These are phyloP conservation scores for Calidris pygmaea DNA, from an alignment of 2,113 vertebrate genomes.

Conservation along the genomic window DNA sequence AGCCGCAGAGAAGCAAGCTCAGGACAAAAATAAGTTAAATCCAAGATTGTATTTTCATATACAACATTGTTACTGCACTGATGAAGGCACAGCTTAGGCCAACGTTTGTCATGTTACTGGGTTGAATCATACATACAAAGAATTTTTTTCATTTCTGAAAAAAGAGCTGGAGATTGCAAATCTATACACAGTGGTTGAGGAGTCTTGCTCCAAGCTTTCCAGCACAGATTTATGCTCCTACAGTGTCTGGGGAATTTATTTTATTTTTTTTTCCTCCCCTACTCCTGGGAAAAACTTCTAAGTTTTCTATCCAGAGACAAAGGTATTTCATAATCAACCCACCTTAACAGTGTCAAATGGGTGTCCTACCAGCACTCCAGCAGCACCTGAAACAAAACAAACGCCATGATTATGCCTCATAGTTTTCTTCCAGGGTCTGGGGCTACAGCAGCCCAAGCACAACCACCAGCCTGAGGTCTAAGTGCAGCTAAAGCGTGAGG, in stretches of 20 bases:
- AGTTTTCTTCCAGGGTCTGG: not conserved
- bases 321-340: slow-evolving; percentile 52
- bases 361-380: slow-evolving; percentile 95
- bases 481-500: too few relatives aligned
- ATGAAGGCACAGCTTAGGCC: not conserved
- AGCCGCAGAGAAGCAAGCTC: not conserved
- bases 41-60: not conserved
- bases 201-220: not conserved
- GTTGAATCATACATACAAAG: not conserved
- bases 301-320: not conserved
- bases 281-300: not conserved
- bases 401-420: not conserved
- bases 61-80: not conserved
- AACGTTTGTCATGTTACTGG: not conserved
- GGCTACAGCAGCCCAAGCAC: not conserved
- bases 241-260: not conserved
- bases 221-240: not conserved
- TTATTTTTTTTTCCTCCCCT: not conserved
- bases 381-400: slow-evolving; percentile 82
- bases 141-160: not conserved
- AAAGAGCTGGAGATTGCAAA: not conserved
- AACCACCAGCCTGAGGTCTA: not conserved
- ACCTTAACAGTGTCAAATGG: slow-evolving; percentile 99
- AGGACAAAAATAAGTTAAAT: not conserved
- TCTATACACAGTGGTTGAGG: not conserved